Evolutionary conservation across 2,113 vertebrate genomes (phyloP), one percentile per base, ranked within the genome.

Genomic region (Gambusia holbrooki): DNA sequence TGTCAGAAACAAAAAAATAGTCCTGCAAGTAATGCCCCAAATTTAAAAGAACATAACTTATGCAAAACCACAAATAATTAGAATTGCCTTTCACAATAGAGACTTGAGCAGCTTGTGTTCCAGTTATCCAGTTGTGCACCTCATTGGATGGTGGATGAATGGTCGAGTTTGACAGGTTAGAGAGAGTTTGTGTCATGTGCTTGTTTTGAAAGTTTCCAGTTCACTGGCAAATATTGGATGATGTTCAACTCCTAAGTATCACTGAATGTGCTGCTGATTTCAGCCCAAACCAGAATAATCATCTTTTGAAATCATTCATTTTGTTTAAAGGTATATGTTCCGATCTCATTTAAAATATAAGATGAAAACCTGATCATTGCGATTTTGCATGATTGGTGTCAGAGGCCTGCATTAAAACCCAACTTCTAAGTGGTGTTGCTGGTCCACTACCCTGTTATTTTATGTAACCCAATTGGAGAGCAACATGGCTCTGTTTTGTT

Each of bases 11-110:
- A 42, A 76, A 60, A 87, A 87, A 64, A 79, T 80, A 75, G 30
- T 28, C 13, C 80, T 80, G 69, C 74, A 69, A 69, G 66, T 29
- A 64, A 65, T 15, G 29, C 22, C 82, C 73, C 42, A 77, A 82
- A 42, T 69, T 61, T 75, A 71, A 76, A 22, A 63, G 33, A 65
- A 72, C 82, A 85, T 70, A 72, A 79, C 81, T 67, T 74, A 79
- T 80, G 73, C 40, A 65, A 65, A 75, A 78, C 77, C 83, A 54
- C 71, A 5, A 37, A 15, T 11, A 62, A 66, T 64, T 25, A 14
- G 9, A 27, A 73, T 71, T 70, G 80, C 33, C 54, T 79, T 51
- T 85, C 84, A 58, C 19, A 25, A 25, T 8, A 68, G 71, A 28
- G 37, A 69, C 73, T 82, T 78, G 29, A 37, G 66, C 48, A 71